phyloP scores from a whole-genome alignment of 2,113 vertebrate species.

The Strix uralensis region DNA sequence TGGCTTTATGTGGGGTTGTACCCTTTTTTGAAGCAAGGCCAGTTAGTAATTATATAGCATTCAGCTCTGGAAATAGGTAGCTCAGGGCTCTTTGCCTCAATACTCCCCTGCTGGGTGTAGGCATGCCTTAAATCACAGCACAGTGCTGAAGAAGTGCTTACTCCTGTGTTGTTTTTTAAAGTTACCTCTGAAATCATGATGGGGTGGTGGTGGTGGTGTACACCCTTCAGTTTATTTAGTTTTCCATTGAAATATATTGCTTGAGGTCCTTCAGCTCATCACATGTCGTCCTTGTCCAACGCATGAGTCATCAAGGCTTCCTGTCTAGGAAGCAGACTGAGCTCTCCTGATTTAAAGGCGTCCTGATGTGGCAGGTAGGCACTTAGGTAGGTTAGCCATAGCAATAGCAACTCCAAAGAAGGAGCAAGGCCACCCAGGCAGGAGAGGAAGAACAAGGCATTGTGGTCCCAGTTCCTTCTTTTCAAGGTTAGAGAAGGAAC shows the following conservation, averaged over 20 bases:
- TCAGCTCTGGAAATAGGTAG: slow-evolving; percentile 3
- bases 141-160: background rate
- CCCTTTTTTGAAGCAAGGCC: background rate
- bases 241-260: background rate
- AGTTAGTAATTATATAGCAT: background rate
- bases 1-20: background rate
- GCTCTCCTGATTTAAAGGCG: background rate
- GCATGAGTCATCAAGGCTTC: background rate
- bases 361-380: background rate
- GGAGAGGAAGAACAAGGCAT: background rate
- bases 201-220: background rate
- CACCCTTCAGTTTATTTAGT: background rate
- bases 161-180: background rate
- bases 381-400: background rate
- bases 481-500: background rate
- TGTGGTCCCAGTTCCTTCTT: background rate
- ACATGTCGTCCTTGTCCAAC: background rate
- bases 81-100: background rate
- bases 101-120: background rate
- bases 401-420: background rate
- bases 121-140: background rate
- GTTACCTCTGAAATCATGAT: background rate
- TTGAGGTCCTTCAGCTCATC: background rate
- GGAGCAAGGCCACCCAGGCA: background rate
- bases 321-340: background rate